These are phyloP conservation scores for Sanderia malayensis DNA, from an alignment of 30 jellyfish, hydroid and myxozoan genomes.

Conservation along the genomic window DNA sequence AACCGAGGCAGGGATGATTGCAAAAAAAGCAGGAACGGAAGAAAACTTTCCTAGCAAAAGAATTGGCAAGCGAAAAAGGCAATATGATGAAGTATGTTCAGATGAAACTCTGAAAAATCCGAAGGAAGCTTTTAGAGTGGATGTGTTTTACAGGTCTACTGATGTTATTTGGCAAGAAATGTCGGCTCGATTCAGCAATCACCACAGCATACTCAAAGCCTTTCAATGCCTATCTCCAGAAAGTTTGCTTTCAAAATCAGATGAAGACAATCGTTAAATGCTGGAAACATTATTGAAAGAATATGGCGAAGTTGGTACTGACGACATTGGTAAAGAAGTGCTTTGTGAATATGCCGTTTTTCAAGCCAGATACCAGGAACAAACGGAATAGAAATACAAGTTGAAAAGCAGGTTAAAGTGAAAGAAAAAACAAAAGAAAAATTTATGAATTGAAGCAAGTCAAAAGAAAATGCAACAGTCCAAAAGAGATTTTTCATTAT, in stretches of 20 bases:
- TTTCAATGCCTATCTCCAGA: slow-evolving; percentile 40
- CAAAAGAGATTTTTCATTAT: slow-evolving; percentile 3
- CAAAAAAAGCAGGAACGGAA: neutral
- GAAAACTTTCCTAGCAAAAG: neutral
- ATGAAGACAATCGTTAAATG: neutral
- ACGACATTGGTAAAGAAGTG: slow-evolving; percentile 11
- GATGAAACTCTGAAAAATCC: neutral
- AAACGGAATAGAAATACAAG: slow-evolving; percentile 2
- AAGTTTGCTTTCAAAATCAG: slow-evolving; percentile 6
- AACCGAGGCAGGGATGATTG: neutral
- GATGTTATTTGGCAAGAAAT: neutral
- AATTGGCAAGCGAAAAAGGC: neutral
- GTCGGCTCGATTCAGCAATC: neutral
- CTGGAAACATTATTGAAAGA: neutral
- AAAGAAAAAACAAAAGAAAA: neutral
- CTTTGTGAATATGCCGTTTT: neutral
- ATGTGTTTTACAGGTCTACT: neutral
- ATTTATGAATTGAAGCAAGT: neutral
- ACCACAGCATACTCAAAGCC: neutral
- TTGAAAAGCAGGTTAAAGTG: neutral
- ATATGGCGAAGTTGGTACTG: slow-evolving; percentile 12
- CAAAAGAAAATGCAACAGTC: neutral
- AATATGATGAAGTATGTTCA: neutral
- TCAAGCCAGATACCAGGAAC: neutral
- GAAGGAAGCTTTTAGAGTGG: neutral